Evolutionary conservation across 2,888 invertebrate species (phyloP).

Genomic region (Trachelus tabidus): DNA sequence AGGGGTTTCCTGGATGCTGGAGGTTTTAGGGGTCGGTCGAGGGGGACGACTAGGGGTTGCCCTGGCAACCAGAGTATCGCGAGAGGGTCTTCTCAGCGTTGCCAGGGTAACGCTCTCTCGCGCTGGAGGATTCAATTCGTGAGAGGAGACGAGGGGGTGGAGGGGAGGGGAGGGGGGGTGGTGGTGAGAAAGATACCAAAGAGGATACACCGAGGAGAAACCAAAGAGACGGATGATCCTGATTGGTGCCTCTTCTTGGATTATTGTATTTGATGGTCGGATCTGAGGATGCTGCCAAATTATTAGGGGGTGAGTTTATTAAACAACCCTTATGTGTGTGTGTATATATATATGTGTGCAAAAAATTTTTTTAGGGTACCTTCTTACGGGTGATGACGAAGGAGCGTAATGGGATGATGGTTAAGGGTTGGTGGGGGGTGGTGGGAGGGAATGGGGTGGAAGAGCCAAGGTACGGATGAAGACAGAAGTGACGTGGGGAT

Average conservation of each 20-base stretch:
- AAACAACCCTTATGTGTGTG: neutral
- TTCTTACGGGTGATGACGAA: neutral
- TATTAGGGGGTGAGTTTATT: neutral
- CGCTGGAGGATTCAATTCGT: conserved; percentile 2
- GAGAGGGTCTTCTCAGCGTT: conserved; percentile 53
- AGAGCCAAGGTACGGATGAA: neutral
- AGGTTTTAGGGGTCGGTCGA: neutral
- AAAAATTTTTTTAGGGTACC: neutral
- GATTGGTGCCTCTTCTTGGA: conserved; percentile 11
- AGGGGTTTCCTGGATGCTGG: conserved; percentile 35
- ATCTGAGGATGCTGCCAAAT: neutral
- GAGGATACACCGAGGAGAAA: conserved; percentile 4
- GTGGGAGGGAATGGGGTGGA: neutral
- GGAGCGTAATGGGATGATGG: neutral
- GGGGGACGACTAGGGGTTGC: conserved; percentile 46
- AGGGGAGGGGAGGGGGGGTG: conserved; percentile 13
- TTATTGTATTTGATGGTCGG: neutral
- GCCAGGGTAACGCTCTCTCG: conserved; percentile 55
- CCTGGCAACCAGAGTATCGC: conserved; percentile 47
- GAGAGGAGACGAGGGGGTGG: neutral
- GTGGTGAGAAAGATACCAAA: neutral
- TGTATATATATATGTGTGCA: neutral
- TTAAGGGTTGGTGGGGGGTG: neutral
- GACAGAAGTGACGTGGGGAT: conserved; percentile 15
- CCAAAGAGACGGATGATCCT: conserved; percentile 10